Evolutionary conservation across 2,797 vertebrate species (phyloP), one percentile per base, ranked within the genome.

Genomic region (Sebastes umbrosus): DNA sequence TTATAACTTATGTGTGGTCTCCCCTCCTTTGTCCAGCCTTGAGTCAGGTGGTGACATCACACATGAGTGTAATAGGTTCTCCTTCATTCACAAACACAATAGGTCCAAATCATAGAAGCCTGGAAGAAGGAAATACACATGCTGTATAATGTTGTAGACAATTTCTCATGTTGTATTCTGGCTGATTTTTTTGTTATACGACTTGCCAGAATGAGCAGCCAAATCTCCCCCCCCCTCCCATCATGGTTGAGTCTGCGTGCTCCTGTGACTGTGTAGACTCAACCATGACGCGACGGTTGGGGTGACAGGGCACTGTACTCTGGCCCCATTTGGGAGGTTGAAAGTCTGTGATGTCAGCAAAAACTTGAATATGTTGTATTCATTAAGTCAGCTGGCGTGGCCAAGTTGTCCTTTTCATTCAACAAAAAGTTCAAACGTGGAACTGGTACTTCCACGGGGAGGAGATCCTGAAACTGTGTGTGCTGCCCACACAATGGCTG

Each of bases 401-500:
- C 65, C 52, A 22, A 52, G 62, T 81, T 81, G 52, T 85, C 52
- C 8, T 25, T 24, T 16, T 34, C 16, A 46, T 36, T 67, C 52
- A 54, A 58, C 13, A 18, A 46, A 58, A 25, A 34, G 60, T 25
- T 73, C 24, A 65, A 57, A 62, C 76, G 31, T 22, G 27, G 31
- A 62, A 16, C 14, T 72, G 29, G 57, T 27, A 24, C 57, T 64
- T 52, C 72, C 36, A 59, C 11, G 12, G 58, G 54, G 57, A 11
- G 4, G 54, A 58, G 55, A 60, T 62, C 79, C 29, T 55, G n/a
- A 68, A 82, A 36, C 32, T 34, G 16, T 46, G 58, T 52, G 27
- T 24, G 64, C 8, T 22, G 12, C 52, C 32, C 8, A 13, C 74
- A 84, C 83, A 84, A 82, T 80, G 66, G 60, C 32, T 75, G 67